A percentile compares a stretch with the other conserved stretches of the same genome.
Conservation (phyloP, 2,113 vertebrate species). For the Falcunculus frontatus region DNA sequence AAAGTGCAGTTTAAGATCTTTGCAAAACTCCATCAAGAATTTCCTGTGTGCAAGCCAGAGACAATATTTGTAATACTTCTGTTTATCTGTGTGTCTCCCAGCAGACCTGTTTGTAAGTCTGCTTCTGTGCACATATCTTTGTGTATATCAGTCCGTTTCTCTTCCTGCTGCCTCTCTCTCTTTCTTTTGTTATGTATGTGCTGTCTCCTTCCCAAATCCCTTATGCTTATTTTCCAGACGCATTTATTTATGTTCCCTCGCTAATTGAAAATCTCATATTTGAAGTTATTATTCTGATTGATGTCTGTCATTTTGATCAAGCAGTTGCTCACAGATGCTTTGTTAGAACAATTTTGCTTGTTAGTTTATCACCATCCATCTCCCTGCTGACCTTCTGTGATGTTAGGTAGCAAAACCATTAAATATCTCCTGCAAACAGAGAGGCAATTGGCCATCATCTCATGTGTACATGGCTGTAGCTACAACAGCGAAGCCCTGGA, state of each 20-base stretch:
- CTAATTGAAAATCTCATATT: constrained; percentile 83
- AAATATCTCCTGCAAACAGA: neutral
- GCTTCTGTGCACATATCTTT: constrained; percentile 45
- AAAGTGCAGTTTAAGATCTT: neutral
- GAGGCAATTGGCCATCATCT: neutral
- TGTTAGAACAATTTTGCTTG: constrained; percentile 74
- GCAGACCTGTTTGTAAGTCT: constrained; percentile 44
- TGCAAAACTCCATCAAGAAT: neutral
- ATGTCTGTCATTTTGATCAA: constrained; percentile 82
- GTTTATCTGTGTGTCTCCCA: constrained; percentile 48
- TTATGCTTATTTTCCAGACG: constrained; percentile 75
- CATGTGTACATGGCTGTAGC: neutral
- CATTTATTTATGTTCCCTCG: constrained; percentile 77
- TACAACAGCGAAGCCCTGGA: neutral
- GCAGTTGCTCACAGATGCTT: constrained; percentile 77
- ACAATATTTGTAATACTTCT: constrained; percentile 32
- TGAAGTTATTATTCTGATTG: constrained; percentile 82
- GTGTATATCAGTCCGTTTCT: constrained; percentile 28
- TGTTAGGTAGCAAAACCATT: constrained; percentile 44
- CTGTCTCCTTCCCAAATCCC: constrained; percentile 68
- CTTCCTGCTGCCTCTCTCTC: neutral
- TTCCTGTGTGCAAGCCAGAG: neutral
- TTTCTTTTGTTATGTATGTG: constrained; percentile 73
- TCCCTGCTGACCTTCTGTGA: constrained; percentile 69
- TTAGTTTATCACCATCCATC: constrained; percentile 71